Evolutionary conservation across 1,140 invertebrate genomes (phyloP).

Genomic region (Eciton burchellii): DNA sequence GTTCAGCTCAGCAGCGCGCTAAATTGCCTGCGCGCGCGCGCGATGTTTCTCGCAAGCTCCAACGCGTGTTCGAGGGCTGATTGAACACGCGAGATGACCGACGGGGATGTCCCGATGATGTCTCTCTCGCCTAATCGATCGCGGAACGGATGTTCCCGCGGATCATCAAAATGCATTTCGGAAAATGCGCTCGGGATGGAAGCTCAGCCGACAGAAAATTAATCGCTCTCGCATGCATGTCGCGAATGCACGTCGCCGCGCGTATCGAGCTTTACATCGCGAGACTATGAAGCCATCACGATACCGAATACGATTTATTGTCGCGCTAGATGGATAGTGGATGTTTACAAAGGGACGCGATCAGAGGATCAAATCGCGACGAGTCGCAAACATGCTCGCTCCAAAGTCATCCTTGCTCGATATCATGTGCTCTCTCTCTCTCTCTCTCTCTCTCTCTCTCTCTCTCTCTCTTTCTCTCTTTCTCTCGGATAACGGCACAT

Average conservation of each 20-base stretch:
- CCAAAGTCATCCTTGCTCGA: conserved; percentile 49
- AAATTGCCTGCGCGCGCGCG: not conserved
- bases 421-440: not conserved
- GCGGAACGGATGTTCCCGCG: not conserved
- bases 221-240: conserved; percentile 50
- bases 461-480: not conserved
- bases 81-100: conserved; percentile 26
- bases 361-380: conserved; percentile 18
- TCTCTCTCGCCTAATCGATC: conserved; percentile 20
- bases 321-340: conserved; percentile 12
- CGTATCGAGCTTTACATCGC: conserved; percentile 49
- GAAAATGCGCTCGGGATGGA: not conserved
- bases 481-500: not conserved
- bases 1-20: not conserved
- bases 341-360: conserved; percentile 40
- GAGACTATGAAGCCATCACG: conserved; percentile 26
- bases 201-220: conserved; percentile 25
- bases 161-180: conserved; percentile 42
- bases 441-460: not conserved
- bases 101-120: not conserved
- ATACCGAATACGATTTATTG: conserved; percentile 50
- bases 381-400: not conserved
- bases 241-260: not conserved
- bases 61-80: conserved; percentile 11
- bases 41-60: conserved; percentile 27